Evolutionary conservation across 2,797 vertebrate genomes (phyloP).

Genomic region (Parambassis ranga): DNA sequence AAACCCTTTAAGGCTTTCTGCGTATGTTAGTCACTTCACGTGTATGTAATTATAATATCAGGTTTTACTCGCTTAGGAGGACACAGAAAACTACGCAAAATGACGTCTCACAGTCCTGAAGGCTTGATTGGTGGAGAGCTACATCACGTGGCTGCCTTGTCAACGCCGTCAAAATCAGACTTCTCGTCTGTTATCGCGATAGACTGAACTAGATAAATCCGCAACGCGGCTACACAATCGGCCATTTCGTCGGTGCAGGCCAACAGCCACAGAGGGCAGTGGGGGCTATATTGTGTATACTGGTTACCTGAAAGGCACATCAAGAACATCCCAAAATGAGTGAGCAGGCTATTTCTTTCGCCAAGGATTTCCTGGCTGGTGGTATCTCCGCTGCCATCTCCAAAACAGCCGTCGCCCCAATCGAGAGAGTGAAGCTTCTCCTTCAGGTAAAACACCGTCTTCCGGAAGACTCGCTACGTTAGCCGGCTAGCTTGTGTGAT

Average conservation of each 20-base stretch:
- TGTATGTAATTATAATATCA: slow-evolving; percentile 16
- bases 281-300: slow-evolving; percentile 31
- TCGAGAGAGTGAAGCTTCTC: slow-evolving; percentile 82
- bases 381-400: slow-evolving; percentile 80
- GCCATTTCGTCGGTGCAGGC: slow-evolving; percentile 78
- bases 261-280: slow-evolving; percentile 54
- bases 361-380: slow-evolving; percentile 80
- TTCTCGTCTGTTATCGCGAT: slow-evolving; percentile 70
- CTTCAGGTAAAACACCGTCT: slow-evolving; percentile 71
- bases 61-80: neutral
- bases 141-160: neutral
- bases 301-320: slow-evolving; percentile 61
- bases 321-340: slow-evolving; percentile 66
- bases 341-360: slow-evolving; percentile 72
- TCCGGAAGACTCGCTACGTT: slow-evolving; percentile 25
- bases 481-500: slow-evolving; percentile 47
- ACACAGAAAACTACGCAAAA: neutral
- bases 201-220: slow-evolving; percentile 45
- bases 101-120: neutral
- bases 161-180: neutral
- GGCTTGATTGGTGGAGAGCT: slow-evolving; percentile 21
- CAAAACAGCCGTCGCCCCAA: slow-evolving; percentile 80
- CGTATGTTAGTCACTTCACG: slow-evolving; percentile 18
- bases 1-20: neutral
- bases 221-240: slow-evolving; percentile 54